phyloP scores from a whole-genome alignment of 2,888 invertebrate genomes.

The Oscheius sp. region DNA sequence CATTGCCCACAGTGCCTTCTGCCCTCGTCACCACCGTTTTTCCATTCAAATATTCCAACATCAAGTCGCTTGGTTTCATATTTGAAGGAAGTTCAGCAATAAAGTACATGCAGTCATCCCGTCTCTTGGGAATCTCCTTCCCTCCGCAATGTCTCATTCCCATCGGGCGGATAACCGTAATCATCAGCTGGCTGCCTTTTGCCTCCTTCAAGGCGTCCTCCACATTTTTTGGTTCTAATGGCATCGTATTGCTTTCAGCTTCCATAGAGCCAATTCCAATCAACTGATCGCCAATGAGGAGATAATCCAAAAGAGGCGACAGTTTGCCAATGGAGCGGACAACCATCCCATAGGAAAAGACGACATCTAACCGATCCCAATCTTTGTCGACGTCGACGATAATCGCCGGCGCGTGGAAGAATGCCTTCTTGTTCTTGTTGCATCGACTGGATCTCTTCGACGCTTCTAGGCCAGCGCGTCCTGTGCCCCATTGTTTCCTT shows the following conservation, averaged over 20 bases:
- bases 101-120: neutral
- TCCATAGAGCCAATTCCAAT: too few species aligned
- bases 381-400: neutral
- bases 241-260: neutral
- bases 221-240: neutral
- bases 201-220: neutral
- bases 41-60: neutral
- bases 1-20: neutral
- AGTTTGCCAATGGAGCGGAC: neutral
- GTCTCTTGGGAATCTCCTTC: neutral
- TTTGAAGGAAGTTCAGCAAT: neutral
- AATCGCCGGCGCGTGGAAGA: too few species aligned
- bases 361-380: neutral
- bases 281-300: constrained; percentile 1
- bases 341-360: neutral
- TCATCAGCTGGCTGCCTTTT: neutral
- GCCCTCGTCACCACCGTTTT: too few species aligned
- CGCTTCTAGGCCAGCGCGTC: too few species aligned
- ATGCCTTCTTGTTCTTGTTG: too few species aligned
- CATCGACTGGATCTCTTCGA: too few species aligned
- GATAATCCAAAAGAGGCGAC: constrained; percentile 1
- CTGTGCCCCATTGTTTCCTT: too few species aligned
- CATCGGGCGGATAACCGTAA: neutral
- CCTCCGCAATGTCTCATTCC: neutral
- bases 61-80: neutral